Evolutionary conservation across 2,797 vertebrate species (phyloP).

Genomic region (Nyctalus aviator): DNA sequence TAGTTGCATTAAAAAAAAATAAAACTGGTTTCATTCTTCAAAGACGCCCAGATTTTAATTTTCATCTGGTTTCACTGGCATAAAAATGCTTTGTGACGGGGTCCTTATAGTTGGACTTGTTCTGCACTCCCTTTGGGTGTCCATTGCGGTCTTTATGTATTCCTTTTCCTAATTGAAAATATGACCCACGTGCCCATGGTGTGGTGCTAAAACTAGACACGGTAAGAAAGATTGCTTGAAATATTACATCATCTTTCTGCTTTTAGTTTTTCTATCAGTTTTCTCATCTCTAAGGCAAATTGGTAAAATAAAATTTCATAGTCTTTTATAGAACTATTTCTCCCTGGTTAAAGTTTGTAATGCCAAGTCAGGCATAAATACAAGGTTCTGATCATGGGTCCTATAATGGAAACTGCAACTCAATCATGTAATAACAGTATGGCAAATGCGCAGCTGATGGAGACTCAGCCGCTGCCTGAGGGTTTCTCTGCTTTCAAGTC

Average conservation of each 20-base stretch:
- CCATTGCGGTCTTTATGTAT: not conserved
- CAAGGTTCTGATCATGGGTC: conserved; percentile 68
- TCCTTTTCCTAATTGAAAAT: conserved; percentile 62
- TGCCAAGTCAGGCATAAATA: conserved; percentile 65
- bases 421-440: conserved; percentile 48
- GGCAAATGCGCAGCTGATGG: conserved; percentile 40
- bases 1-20: not conserved
- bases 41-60: not conserved
- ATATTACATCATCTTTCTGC: conserved; percentile 43
- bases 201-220: conserved; percentile 67
- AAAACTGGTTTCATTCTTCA: not conserved
- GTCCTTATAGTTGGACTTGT: not conserved
- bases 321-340: conserved; percentile 73
- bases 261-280: conserved; percentile 60
- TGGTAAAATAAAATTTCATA: conserved; percentile 61
- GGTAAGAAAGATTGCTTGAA: conserved; percentile 73
- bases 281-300: conserved; percentile 58
- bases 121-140: not conserved
- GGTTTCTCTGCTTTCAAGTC: not conserved
- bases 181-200: conserved; percentile 1
- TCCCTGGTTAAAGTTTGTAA: conserved; percentile 72
- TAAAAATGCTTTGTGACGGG: not conserved
- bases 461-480: conserved; percentile 36
- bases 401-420: conserved; percentile 75
- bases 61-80: not conserved